A percentile compares a stretch with the other conserved stretches of the same genome.
Evolutionary conservation across 30 jellyfish, hydroid and myxozoan genomes (phyloP).

Genomic region (Turritopsis rubra): DNA sequence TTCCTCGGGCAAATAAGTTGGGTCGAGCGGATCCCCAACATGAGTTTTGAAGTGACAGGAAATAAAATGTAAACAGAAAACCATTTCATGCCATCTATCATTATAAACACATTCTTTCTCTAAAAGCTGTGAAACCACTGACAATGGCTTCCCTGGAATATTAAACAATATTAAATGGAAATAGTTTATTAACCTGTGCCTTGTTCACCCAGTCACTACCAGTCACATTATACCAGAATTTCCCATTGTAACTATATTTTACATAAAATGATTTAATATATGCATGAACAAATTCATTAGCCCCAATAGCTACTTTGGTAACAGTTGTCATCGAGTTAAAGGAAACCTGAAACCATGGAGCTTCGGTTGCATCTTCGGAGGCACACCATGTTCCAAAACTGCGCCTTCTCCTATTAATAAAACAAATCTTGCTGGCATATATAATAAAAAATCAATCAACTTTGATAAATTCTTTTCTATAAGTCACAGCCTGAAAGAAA

Average conservation of each 20-base stretch:
- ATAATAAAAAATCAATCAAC: background rate
- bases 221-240: constrained; percentile 53
- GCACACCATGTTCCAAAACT: constrained; percentile 93
- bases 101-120: no score
- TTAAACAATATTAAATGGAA: no score
- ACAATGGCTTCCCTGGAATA: no score
- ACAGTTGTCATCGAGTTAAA: constrained; percentile 66
- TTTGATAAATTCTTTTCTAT: no score
- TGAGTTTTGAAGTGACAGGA: no score
- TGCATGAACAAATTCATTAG: constrained; percentile 8
- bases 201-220: constrained; percentile 31
- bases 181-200: constrained; percentile 8
- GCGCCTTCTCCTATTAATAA: constrained; percentile 8
- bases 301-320: constrained; percentile 57
- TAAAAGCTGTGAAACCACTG: no score
- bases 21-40: no score
- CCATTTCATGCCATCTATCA: no score
- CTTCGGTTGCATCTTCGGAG: constrained; percentile 16
- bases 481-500: no score
- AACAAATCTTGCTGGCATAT: no score
- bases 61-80: no score
- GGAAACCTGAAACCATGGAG: constrained; percentile 72
- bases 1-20: no score
- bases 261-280: constrained; percentile 55
- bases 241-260: constrained; percentile 78